Evolutionary conservation across 2,113 vertebrate species (phyloP), one percentile per base, ranked within the genome.

Genomic region (Silurus asotus): DNA sequence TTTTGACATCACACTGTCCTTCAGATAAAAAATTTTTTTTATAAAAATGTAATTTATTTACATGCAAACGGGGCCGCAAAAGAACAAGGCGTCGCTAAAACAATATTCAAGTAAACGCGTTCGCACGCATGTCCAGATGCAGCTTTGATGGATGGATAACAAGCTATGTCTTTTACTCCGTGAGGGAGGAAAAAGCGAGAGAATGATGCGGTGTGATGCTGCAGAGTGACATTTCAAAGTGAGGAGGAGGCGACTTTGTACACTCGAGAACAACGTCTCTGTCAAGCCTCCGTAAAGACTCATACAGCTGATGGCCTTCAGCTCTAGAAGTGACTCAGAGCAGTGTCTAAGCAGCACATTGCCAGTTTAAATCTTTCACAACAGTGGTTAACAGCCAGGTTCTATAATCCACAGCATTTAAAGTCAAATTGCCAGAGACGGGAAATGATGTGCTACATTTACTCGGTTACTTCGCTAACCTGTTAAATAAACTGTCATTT

Each of bases 181-280:
- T n/a, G 80, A 82, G 80, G 69, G 59, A 72, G 20, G 56, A 81
- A 59, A 51, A 23, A 20, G 25, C 45, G 28, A 75, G 59, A 76
- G 48, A 51, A 64, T 53, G 76, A 81, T 67, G 80, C 8, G 13
- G 48, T 58, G 61, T 77, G 80, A 65, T 76, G 85, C 67, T 28
- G 65, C 78, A 77, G 80, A 82, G 81, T 82, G 81, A 87, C 86
- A 87, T 82, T 82, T 87, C 49, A 56, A 75, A 67, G 72, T 77
- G 86, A 82, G 80, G 69, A 58, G 80, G 86, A 67, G 80, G 86
- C 61, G 15, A 55, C 49, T 25, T 79, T 87, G 37, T 37, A 82
- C 70, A 83, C 69, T 55, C 20, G 78, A 86, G 85, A 86, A 59
- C 70, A 81, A 74, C 78, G 61, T 81, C 67, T 74, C 65, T 74